Conservation (phyloP, 2,797 vertebrate genomes). For the Acipenser ruthenus region DNA sequence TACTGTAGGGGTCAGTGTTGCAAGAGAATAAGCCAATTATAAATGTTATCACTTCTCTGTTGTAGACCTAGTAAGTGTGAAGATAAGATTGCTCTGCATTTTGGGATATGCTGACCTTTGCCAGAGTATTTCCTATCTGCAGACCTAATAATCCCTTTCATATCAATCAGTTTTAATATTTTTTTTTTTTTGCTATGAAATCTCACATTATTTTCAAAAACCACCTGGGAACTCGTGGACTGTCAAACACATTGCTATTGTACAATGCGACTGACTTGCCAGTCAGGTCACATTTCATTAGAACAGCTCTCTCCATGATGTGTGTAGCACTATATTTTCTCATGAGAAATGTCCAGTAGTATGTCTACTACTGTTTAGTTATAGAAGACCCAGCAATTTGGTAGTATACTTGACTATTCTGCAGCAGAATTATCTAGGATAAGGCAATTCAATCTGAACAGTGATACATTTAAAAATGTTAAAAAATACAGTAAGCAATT, state of each 20-base stretch:
- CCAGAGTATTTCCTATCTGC: slow-evolving; percentile 25
- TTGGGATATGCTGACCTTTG: neutral
- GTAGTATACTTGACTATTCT: too few species aligned
- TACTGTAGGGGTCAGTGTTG: slow-evolving; percentile 18
- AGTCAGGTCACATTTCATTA: too few species aligned
- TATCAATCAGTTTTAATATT: neutral
- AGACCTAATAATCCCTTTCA: slow-evolving; percentile 31
- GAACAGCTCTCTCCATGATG: too few species aligned
- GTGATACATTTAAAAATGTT: too few species aligned
- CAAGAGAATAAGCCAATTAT: slow-evolving; percentile 14
- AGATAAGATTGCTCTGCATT: slow-evolving; percentile 10
- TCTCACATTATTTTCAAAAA: neutral
- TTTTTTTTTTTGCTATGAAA: slow-evolving; percentile 11
- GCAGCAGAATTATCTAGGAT: too few species aligned
- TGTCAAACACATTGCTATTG: slow-evolving; percentile 9
- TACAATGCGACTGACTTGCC: neutral
- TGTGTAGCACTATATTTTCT: too few species aligned
- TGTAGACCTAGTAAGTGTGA: slow-evolving; percentile 12
- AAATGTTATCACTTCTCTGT: slow-evolving; percentile 11
- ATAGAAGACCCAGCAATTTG: too few species aligned
- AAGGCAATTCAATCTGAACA: too few species aligned
- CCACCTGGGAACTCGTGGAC: slow-evolving; percentile 13
- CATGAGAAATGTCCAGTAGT: too few species aligned
- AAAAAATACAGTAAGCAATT: too few species aligned
- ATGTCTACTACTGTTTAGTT: too few species aligned